Percentiles rank a stretch among this genome's conserved stretches.
Evolutionary conservation across 2,797 vertebrate genomes (phyloP).

Genomic region (Nyctalus aviator): DNA sequence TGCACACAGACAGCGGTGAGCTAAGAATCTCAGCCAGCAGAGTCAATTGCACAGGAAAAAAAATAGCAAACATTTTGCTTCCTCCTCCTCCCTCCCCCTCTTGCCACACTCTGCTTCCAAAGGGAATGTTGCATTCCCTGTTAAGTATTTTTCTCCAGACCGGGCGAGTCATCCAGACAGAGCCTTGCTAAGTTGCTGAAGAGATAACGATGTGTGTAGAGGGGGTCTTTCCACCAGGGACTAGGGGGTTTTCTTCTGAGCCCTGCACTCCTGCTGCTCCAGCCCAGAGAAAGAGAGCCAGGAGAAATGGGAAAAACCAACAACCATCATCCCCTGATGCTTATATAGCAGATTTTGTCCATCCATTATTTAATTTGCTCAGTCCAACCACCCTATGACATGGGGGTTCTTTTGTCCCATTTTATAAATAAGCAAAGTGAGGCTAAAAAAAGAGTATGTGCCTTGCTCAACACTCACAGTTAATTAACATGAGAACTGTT

Average conservation of each 20-base stretch:
- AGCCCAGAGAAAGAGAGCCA: not conserved
- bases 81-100: conserved; percentile 40
- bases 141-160: conserved; percentile 60
- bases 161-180: not conserved
- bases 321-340: not conserved
- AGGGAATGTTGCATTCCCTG: conserved; percentile 50
- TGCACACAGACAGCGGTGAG: conserved; percentile 55
- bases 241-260: conserved; percentile 44
- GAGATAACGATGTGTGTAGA: not conserved
- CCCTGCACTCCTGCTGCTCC: conserved; percentile 26
- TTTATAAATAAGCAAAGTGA: conserved; percentile 65
- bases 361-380: conserved; percentile 5
- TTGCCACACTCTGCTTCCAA: not conserved
- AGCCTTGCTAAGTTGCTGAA: conserved; percentile 43
- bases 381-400: not conserved
- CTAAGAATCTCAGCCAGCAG: conserved; percentile 43
- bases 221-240: conserved; percentile 16
- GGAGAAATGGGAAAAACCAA: conserved; percentile 17
- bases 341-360: not conserved
- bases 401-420: conserved; percentile 39
- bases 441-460: not conserved
- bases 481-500: conserved; percentile 50
- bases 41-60: conserved; percentile 72
- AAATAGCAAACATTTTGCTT: conserved; percentile 69
- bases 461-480: conserved; percentile 47